Base-by-base conservation (phyloP, 92 coral and sea anemone genomes). In the Epizoanthus stellaris region DNA sequence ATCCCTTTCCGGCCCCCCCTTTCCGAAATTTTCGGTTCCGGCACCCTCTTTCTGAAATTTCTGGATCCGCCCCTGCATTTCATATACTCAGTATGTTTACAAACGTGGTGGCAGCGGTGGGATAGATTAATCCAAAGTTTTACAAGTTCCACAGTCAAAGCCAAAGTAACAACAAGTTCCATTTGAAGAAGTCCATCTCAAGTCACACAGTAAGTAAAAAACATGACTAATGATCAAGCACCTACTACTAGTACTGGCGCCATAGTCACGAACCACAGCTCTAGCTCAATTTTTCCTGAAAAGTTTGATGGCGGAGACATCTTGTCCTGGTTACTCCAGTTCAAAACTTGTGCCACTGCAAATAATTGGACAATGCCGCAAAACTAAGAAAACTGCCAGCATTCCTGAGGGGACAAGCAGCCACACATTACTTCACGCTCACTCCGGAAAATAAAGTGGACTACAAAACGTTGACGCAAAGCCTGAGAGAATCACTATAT, bases 351-450 rank as follows among this genome's bases (percentile, higher is more conserved):
- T 67, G 77, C 86, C 17, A 14, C 59, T 4, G 80, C 87, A 38
- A 84, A 56, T 34, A 60, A 40, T 57, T 68, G 80, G 36, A 49
- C 6, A 73, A 70, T 38, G 40, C 54, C 7, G 71, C 73, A 9
- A 83, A 83, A 61, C 23, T 61, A n/a, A 42, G 4, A 15, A 84
- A 60, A 42, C 73, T 60, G 10, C 80, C 87, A 40, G 81, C 72
- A 5, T 84, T 84, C n/a, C 73, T 74, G 30, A 57, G 66, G 8
- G 65, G 49, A 0, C 67, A 17, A 16, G 75, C 82, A 0, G 88
- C 82, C 5, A 74, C 74, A 1, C 80, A 63, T 47, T 42, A 20
- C 43, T 85, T 10, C 30, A 67, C 82, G 1, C 47, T 75, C 39
- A 15, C 14, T 7, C 52, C 23, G 1, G 68, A 45, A 4, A 23